phyloP scores from a whole-genome alignment of 2,113 vertebrate genomes.

The Lampris incognitus region DNA sequence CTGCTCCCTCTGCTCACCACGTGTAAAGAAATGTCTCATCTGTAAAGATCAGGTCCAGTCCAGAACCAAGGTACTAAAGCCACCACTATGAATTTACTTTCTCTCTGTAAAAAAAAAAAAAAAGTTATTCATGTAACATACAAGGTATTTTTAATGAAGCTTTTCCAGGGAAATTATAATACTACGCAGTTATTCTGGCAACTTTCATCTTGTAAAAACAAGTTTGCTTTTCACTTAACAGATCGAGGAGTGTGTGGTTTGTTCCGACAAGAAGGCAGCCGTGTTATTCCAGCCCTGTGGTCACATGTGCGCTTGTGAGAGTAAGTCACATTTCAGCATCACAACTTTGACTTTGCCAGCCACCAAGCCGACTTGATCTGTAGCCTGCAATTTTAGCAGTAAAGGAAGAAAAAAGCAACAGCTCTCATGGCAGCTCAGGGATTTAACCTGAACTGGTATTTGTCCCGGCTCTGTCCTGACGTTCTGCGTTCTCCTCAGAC shows the following conservation, averaged over 20 bases:
- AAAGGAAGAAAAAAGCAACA: too few species aligned
- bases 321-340: constrained; percentile 84
- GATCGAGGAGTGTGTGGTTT: constrained; percentile 99
- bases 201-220: not conserved
- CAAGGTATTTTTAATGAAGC: too few species aligned
- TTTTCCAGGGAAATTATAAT: too few species aligned
- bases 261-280: constrained; percentile 98
- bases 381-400: too few species aligned
- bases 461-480: not conserved
- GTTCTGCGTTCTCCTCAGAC: constrained; percentile 79
- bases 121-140: too few species aligned
- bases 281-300: constrained; percentile 98
- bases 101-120: too few species aligned
- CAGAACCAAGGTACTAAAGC: constrained; percentile 91
- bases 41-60: constrained; percentile 99
- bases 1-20: constrained; percentile 97
- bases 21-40: constrained; percentile 99
- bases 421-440: too few species aligned
- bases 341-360: not conserved
- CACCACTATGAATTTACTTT: not conserved
- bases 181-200: not conserved
- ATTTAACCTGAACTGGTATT: not conserved
- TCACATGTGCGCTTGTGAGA: constrained; percentile 99
- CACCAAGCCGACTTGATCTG: not conserved
- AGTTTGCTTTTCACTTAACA: constrained; percentile 56